A percentile compares a stretch with the other conserved stretches of the same genome.
These are phyloP conservation scores for Urocynchramus pylzowi DNA, from an alignment of 2,113 vertebrate species.

Conservation along the genomic window DNA sequence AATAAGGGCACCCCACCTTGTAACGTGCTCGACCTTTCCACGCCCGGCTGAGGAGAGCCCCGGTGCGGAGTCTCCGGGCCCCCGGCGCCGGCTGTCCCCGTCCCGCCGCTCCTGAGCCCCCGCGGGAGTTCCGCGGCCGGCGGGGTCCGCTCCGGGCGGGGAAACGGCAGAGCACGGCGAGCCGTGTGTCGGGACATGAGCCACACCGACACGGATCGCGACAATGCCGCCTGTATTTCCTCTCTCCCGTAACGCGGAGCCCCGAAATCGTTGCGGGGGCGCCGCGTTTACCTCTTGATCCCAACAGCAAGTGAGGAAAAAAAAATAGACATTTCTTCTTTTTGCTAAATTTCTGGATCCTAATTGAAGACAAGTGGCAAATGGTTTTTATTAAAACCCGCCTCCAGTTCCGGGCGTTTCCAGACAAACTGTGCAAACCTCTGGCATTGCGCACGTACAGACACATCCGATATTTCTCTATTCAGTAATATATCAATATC, in stretches of 20 bases:
- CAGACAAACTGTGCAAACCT: slow-evolving; percentile 21
- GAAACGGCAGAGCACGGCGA: neutral
- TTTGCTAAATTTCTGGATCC: neutral
- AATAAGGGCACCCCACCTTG: slow-evolving; percentile 69
- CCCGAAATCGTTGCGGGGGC: neutral
- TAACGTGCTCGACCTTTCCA: slow-evolving; percentile 61
- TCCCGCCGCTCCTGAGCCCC: neutral
- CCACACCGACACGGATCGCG: neutral
- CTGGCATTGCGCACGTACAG: neutral
- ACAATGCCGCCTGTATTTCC: neutral
- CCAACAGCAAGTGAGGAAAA: neutral
- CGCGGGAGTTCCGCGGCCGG: slow-evolving; percentile 60
- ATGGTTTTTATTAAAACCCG: slow-evolving; percentile 35
- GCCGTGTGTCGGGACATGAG: neutral
- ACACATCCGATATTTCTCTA: neutral
- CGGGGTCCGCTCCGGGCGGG: neutral
- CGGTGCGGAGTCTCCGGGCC: neutral
- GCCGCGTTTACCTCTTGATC: neutral
- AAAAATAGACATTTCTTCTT: neutral
- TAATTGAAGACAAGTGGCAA: slow-evolving; percentile 56
- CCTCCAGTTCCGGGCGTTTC: slow-evolving; percentile 11
- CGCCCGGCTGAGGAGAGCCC: slow-evolving; percentile 48
- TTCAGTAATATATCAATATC: neutral
- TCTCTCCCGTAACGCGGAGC: neutral
- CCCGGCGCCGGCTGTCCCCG: neutral